Evolutionary conservation across 2,888 invertebrate species (phyloP), one percentile per base, ranked within the genome.

Genomic region (Volucella bombylans): DNA sequence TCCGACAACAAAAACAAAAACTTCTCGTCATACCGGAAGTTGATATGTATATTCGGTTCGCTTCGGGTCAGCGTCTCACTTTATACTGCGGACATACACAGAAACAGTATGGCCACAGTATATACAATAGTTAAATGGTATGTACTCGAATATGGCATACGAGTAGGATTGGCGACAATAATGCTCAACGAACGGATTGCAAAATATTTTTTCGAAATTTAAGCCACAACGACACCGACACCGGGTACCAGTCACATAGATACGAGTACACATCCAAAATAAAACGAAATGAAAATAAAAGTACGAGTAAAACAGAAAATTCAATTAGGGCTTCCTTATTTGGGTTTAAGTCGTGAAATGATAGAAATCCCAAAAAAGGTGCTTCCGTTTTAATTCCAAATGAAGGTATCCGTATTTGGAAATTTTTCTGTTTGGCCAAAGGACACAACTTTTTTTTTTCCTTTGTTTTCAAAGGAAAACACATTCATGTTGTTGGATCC

Each of bases 281-380:
- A 23, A 31, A 2, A 23, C 2, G 1, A 23, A 23, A 23, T 6
- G 6, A 31, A 31, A 31, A 6, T 31, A 6, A 31, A 31, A 31
- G 6, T 31, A 52, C 55, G 43, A 15, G 23, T 52, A 47, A 50
- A 9, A 43, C n/a, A 64, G 57, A 64, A 80, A 74, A 62, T 62
- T 74, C 80, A 80, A 62, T 80, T 80, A 80, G 47, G 61, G 57
- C 14, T 49, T 43, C 31, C 57, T 59, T 68, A 61, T 80, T 74
- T 67, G 68, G 74, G 80, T 54, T 74, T 57, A 62, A 47, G 65
- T 72, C 49, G 55, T 62, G 68, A 80, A 80, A 31, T 41, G 47
- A 61, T 65, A 65, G 65, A 47, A 79, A 23, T 45, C 67, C 61
- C 38, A 15, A 67, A 73, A 23, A 45, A 11, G 39, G 12, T 15